Base-by-base conservation (phyloP, 2,797 vertebrate species). In the Sphaeramia orbicularis region DNA sequence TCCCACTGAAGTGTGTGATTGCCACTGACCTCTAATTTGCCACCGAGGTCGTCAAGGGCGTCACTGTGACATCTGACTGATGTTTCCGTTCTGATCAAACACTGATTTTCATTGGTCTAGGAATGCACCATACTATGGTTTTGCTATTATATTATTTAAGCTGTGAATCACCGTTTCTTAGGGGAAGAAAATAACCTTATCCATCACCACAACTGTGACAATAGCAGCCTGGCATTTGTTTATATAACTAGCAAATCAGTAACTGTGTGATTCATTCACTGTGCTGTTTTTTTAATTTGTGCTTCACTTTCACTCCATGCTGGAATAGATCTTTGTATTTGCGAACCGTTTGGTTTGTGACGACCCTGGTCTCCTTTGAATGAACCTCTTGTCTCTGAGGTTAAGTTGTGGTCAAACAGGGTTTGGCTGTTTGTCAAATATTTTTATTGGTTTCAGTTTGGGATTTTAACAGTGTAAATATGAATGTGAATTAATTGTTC, bases 171-270 rank as follows among this genome's bases (percentile, higher is more conserved):
- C 35, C 74, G 55, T 78, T 57, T 71, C 32, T 50, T 1, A 38
- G 10, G 13, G 19, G 11, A 16, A 43, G 36, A 52, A 70, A 52
- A 61, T 27, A 38, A 69, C 27, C 18, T 4, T 27, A 78, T 83
- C 18, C 18, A 84, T 86, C 71, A 83, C 37, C 16, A 27, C 52
- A 16, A 7, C 19, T 2, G 3, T 19, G 48, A 70, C 55, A 75
- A 80, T 48, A 53, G n/a, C 27, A 57, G 36, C 47, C 13, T 44
- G n/a, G 32, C 42, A 61, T 71, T 75, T 79, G 47, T 81, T 47
- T 75, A 18, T 60, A 14, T 40, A 57, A 52, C 42, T 69, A 56
- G 73, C 56, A 74, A 86, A 89, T 88, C 41, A 85, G 21, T 89
- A 83, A 87, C 74, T 58, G 7, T 8, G 7, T 45, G 32, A 71